Evolutionary conservation across 2,888 invertebrate genomes (phyloP), one percentile per base, ranked within the genome.

Genomic region (Stomorhina lunata): DNA sequence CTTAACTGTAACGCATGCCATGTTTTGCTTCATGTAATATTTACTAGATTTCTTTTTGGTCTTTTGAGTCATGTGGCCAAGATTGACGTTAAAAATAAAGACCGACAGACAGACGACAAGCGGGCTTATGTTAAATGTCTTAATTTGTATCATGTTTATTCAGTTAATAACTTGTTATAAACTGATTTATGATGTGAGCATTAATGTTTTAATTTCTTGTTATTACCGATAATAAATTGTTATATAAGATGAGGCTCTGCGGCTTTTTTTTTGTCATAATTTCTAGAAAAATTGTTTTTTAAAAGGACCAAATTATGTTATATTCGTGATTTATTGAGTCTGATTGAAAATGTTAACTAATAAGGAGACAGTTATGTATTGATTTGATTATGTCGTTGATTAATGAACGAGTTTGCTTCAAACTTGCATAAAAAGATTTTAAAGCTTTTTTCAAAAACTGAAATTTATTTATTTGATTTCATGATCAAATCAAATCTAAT

Each of bases 101-200:
- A n/a, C n/a, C 37, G 25, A 48, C 63, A 37, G 22, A 73, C 53
- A 63, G 27, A 43, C 69, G 20, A 50, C 5, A 6, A 20, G 9
- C 17, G 34, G 40, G 27, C 71, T 73, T 48, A 66, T 65, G 63
- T 82, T 82, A 79, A 75, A 82, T 71, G 78, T 82, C 81, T 82
- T 65, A 78, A 78, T 82, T 82, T 71, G 57, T 75, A 75, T 82
- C 79, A 69, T 43, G 69, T 71, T 79, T 59, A 65, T 73, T 34
- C 53, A 48, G 55, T 66, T 63, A 72, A 65, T 69, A 82, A 78
- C 81, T 78, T 25, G 81, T 82, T 82, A 53, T 69, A 20, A 82
- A 65, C 75, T 79, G 69, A 78, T 75, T 79, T 82, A 78, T 75
- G 65, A 78, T 29, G 73, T 82, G 65, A 82, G 79, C 81, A 71